phyloP scores from a whole-genome alignment of 2,888 invertebrate species.

The Meloe dianella region DNA sequence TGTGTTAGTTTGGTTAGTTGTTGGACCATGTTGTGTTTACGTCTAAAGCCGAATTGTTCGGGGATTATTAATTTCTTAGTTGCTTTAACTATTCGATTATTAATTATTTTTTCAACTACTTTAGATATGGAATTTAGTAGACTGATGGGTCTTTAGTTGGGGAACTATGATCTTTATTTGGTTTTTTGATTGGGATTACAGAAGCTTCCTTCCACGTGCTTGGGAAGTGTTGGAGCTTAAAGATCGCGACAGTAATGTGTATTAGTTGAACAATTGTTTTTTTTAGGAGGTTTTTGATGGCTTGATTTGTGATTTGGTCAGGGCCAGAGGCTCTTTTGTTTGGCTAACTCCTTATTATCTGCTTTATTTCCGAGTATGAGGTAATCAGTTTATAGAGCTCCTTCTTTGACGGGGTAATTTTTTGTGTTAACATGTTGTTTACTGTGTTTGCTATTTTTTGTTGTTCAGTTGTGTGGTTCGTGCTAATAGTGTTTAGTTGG shows the following conservation, averaged over 20 bases:
- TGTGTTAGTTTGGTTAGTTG: constrained; percentile 34
- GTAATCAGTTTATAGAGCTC: not conserved
- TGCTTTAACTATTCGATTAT: not conserved
- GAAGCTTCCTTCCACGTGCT: not conserved
- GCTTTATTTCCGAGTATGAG: not conserved
- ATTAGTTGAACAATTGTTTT: not conserved
- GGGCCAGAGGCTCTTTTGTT: not conserved
- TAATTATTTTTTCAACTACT: not conserved
- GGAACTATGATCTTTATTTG: not conserved
- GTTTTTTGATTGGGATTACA: not conserved
- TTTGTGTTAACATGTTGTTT: not conserved
- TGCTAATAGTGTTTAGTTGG: not conserved
- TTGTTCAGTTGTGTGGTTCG: not conserved
- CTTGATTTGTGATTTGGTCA: not conserved
- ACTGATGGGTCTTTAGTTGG: not conserved
- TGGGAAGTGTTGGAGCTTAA: not conserved
- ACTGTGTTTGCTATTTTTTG: not conserved
- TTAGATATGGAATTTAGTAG: not conserved
- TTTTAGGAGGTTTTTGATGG: not conserved
- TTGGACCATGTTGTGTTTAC: constrained; percentile 32
- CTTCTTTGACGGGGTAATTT: not conserved
- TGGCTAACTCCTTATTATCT: not conserved
- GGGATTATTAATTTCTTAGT: constrained; percentile 35
- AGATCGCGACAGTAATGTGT: not conserved
- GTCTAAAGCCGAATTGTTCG: constrained; percentile 25